Conservation (phyloP, 2,113 vertebrate genomes). For the Vulpes lagopus region DNA sequence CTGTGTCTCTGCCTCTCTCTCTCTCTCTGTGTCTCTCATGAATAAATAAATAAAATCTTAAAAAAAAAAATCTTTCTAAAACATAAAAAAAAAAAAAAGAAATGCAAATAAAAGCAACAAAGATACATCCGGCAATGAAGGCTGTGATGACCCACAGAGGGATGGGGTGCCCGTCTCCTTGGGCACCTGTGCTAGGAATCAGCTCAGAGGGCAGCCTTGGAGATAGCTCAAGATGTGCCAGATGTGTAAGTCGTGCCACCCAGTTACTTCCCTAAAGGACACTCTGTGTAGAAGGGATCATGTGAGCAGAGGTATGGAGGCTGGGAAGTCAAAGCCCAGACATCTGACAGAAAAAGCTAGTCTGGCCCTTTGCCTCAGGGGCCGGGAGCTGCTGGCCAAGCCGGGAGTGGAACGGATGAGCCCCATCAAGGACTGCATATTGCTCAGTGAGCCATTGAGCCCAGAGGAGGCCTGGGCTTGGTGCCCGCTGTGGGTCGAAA, state of each 20-base stretch:
- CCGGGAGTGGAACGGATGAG: not conserved
- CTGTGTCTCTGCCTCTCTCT: no score
- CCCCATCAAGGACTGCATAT: not conserved
- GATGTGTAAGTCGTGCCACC: not conserved
- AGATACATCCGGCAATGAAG: not conserved
- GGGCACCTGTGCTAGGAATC: not conserved
- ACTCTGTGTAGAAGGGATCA: not conserved
- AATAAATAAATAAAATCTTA: no score
- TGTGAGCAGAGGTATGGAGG: not conserved
- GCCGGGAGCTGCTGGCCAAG: not conserved
- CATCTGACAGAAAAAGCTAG: not conserved
- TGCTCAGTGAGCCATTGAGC: accelerated
- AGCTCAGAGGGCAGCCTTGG: not conserved
- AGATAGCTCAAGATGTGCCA: not conserved
- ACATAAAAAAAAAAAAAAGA: not conserved
- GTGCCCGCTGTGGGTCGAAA: no score
- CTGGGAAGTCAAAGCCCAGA: not conserved
- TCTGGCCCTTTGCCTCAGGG: not conserved
- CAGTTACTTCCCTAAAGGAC: not conserved
- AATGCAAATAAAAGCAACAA: not conserved
- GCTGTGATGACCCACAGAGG: not conserved
- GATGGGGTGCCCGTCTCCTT: accelerated
- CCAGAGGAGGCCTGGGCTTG: not conserved
- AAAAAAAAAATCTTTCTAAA: no score
- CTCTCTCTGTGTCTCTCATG: no score